phyloP scores from a whole-genome alignment of 2,888 invertebrate species.

The Loripinus fragilis region DNA sequence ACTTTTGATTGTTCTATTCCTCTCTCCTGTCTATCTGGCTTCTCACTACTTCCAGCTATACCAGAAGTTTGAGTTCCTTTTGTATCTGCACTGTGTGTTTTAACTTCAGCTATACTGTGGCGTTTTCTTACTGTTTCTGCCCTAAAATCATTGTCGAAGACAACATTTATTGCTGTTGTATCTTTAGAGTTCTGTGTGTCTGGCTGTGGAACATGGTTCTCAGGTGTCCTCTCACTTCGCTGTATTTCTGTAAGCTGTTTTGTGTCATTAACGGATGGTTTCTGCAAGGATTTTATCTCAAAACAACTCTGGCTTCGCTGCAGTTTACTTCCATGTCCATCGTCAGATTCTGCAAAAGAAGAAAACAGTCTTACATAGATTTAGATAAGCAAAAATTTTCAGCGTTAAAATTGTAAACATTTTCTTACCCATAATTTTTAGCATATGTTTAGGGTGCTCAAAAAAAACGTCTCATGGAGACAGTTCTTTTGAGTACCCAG shows the following conservation, averaged over 20 bases:
- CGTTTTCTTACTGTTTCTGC: neutral
- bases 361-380: too few species aligned
- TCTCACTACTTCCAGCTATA: neutral
- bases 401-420: too few species aligned
- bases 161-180: neutral
- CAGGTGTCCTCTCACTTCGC: neutral
- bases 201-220: neutral
- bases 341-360: slow-evolving; percentile 11
- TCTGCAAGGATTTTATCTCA: neutral
- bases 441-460: too few species aligned
- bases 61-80: neutral
- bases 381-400: too few species aligned
- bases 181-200: neutral
- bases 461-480: too few species aligned
- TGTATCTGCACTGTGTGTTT: neutral
- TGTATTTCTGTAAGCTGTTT: neutral
- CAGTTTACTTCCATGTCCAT: neutral
- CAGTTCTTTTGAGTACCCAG: too few species aligned
- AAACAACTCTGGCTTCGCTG: slow-evolving; percentile 4
- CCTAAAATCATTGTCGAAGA: neutral
- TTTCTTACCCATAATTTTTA: too few species aligned
- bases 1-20: neutral
- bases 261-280: neutral
- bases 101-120: neutral
- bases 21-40: neutral